Evolutionary conservation across 2,888 invertebrate genomes (phyloP), one percentile per base, ranked within the genome.

Genomic region (Carabus problematicus): DNA sequence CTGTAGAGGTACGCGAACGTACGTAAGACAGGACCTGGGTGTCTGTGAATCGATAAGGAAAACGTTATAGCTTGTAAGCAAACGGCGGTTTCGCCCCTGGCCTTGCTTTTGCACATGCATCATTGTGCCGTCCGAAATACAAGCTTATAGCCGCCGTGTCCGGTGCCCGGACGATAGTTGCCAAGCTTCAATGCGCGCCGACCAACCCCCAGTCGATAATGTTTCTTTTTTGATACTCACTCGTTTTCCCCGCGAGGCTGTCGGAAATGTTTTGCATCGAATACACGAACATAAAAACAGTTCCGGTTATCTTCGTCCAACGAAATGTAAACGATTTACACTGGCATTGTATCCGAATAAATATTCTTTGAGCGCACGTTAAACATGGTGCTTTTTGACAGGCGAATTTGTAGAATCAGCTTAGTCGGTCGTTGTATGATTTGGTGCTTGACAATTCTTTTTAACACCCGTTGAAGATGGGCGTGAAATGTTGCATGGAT

Each of bases 221-320:
- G 29, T 29, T 29, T 6, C 29, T 6, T 29, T 29, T 29, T 29
- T 29, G 29, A n/a, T 6, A 29, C 29, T 29, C 29, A 29, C 29
- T 29, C 29, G 29, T 29, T 29, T 63, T 63, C 12, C 54, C 63
- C 39, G 63, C 49, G 19, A n/a, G 39, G 49, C 40, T 42, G 62
- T 49, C 49, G 63, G 63, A 63, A 49, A 63, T 63, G 54, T 54
- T 63, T 63, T 52, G 52, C 63, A 63, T 63, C 63, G 63, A n/a
- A 63, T 52, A 54, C 63, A 63, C 41, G 63, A n/a, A 49, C 54
- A 63, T 40, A 63, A 63, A 63, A 63, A 63, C 49, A 63, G 63
- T 63, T 63, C 41, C 49, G 63, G 63, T 63, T 63, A 63, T 63
- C 63, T 49, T 54, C 12, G 18, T 16, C 49, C 41, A 63, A 54